A percentile compares a stretch with the other conserved stretches of the same genome.
Conservation (phyloP, 2,888 invertebrate species). For the Apodemia zela region DNA sequence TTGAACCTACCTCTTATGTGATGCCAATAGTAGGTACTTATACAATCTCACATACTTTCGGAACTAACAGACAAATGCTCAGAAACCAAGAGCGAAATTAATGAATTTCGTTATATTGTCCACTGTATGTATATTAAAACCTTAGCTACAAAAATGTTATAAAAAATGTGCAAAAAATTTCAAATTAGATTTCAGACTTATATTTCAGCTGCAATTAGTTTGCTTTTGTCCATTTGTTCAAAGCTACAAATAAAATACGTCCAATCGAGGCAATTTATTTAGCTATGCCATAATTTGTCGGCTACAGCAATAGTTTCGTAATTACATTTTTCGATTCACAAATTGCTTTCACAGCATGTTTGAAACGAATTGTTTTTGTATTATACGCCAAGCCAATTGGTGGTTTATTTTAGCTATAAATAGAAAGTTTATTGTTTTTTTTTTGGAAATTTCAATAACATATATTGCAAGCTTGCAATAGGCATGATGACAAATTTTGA, state of each 20-base stretch:
- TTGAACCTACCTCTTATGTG: too few relatives aligned
- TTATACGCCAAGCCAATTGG: background rate
- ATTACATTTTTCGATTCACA: conserved; percentile 14
- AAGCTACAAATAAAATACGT: conserved; percentile 3
- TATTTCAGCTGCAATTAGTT: conserved; percentile 3
- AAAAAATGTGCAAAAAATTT: background rate
- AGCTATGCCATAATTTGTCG: conserved; percentile 11
- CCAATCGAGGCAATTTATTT: conserved; percentile 12
- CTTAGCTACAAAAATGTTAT: background rate
- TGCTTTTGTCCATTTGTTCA: conserved; percentile 8
- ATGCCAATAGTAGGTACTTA: background rate
- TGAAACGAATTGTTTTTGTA: conserved; percentile 8
- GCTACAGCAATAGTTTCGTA: conserved; percentile 3
- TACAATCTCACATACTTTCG: background rate
- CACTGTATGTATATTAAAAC: background rate
- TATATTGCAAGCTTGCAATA: too few relatives aligned
- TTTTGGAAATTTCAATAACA: too few relatives aligned
- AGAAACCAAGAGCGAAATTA: too few relatives aligned
- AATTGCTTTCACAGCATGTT: conserved; percentile 10
- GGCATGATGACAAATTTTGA: too few relatives aligned
- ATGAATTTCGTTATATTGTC: too few relatives aligned
- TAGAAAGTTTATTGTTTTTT: background rate
- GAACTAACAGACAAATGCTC: background rate
- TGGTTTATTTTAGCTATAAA: background rate
- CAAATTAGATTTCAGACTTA: background rate